Conservation (phyloP, 2,888 invertebrate genomes). For the Pheosia gnoma region DNA sequence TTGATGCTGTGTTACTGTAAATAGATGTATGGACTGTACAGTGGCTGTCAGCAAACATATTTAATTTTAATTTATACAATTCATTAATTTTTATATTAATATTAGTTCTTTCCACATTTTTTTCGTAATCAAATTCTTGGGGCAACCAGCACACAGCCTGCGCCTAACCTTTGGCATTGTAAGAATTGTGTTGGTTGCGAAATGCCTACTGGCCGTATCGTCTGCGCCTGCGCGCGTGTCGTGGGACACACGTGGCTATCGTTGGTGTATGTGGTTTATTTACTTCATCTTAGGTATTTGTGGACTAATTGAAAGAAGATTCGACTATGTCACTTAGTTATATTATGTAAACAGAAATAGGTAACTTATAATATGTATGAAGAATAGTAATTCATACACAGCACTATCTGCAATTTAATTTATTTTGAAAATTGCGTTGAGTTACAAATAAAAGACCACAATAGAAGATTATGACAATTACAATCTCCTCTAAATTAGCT, state of each 20-base stretch:
- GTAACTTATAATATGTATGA: too few relatives aligned
- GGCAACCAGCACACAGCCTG: background rate
- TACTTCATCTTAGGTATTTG: background rate
- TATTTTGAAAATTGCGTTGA: too few relatives aligned
- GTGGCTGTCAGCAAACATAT: too few relatives aligned
- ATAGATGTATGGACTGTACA: too few relatives aligned
- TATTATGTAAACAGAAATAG: too few relatives aligned
- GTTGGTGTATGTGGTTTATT: background rate
- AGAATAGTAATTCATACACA: too few relatives aligned
- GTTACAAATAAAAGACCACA: too few relatives aligned
- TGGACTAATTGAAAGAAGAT: background rate
- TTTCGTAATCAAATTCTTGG: slow-evolving; percentile 1
- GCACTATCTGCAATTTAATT: too few relatives aligned
- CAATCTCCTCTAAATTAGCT: too few relatives aligned
- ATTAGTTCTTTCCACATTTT: background rate
- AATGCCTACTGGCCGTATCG: background rate
- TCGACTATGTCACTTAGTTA: too few relatives aligned
- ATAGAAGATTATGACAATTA: too few relatives aligned
- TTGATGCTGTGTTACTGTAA: too few relatives aligned
- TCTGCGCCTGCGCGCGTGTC: background rate
- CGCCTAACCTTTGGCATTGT: background rate
- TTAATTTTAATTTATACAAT: background rate
- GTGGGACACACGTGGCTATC: background rate
- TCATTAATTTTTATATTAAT: background rate
- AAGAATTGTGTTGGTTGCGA: background rate